Base-by-base conservation (phyloP, 1,140 invertebrate genomes). In the Conus ventricosus region DNA sequence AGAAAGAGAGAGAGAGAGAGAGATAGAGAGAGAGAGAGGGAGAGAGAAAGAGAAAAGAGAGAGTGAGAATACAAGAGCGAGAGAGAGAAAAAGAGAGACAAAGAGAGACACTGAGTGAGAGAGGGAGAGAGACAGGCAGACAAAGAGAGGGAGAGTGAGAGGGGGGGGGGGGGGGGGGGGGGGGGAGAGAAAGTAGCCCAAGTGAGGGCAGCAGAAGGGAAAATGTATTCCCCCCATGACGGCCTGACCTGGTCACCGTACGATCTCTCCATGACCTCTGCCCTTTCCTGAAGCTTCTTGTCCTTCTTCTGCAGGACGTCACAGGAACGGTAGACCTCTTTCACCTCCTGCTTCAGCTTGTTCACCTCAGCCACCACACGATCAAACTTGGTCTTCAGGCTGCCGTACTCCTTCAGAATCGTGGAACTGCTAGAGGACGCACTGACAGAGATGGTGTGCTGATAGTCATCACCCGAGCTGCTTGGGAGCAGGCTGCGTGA, bases 351-450 rank as follows among this genome's bases (percentile, higher is more conserved):
- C 80, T 90, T 90, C 76, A 93, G 87, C 60, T 92, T 92, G n/a
- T 91, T 91, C 57, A 91, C 87, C 84, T 94, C 92, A 71, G 82
- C 81, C 83, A 91, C 88, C 57, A 90, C 90, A 17, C 90, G 71
- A 51, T 92, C 91, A 89, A 92, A 93, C 88, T 94, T 93, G 8
- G 78, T 84, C 87, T 91, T 91, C 51, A 93, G 76, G 15, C 89
- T 87, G 15, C 87, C 83, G 75, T 92, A 92, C 85, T 94, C 93
- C 71, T 91, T 90, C 71, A 94, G 85, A 57, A 94, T 91, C 39
- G 90, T 89, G 39, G 92, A 54, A 54, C 88, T 80, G 17, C 85
- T 81, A 39, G 91, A 89, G n/a, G 39, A 55, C 39, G 87, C 57
- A 67, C 71, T 86, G 5, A 90, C 91, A 1, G 90, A 88, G 71